Conservation (phyloP, 2,888 invertebrate species). For the Tachina fera region DNA sequence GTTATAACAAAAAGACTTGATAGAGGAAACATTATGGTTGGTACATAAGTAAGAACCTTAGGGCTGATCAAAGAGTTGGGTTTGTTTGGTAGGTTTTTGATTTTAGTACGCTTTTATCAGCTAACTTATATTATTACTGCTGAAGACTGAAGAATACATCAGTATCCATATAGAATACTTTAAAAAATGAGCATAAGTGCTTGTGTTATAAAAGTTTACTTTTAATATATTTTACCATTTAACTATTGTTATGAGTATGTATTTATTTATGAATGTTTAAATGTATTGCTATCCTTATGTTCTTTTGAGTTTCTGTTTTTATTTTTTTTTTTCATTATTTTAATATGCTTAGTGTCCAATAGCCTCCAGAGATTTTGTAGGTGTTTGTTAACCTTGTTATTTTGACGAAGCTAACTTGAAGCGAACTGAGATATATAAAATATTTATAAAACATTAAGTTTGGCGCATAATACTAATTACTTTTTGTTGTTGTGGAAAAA, state of each 20-base stretch:
- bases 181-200: too few relatives aligned
- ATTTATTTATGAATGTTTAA: neutral
- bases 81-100: neutral
- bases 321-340: neutral
- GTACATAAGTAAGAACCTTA: conserved; percentile 47
- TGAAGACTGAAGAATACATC: too few relatives aligned
- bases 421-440: neutral
- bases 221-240: too few relatives aligned
- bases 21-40: conserved; percentile 47
- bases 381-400: neutral
- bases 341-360: neutral
- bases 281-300: neutral
- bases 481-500: neutral
- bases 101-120: too few relatives aligned
- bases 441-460: neutral
- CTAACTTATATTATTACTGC: too few relatives aligned
- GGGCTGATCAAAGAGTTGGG: conserved; percentile 48
- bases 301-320: neutral
- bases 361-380: neutral
- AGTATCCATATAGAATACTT: too few relatives aligned
- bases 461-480: neutral
- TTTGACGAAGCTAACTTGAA: neutral
- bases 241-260: neutral
- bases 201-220: too few relatives aligned
- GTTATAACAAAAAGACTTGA: conserved; percentile 14